A percentile compares a stretch with the other conserved stretches of the same genome.
phyloP scores from a whole-genome alignment of 2,888 invertebrate species.

The Amblyteles armatorius region DNA sequence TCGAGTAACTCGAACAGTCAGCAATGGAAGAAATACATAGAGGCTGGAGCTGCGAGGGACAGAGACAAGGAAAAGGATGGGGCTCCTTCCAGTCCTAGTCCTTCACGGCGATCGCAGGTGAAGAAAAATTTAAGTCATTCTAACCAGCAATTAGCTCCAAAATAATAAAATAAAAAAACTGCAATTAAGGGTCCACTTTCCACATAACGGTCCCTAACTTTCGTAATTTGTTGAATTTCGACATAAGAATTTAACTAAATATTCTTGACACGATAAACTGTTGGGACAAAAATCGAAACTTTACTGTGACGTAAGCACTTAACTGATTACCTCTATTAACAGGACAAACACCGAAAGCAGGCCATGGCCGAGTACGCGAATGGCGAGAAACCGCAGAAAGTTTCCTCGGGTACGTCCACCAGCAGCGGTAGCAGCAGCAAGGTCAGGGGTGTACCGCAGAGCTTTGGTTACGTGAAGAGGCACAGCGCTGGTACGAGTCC shows the following conservation, averaged over 20 bases:
- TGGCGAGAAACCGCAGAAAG: conserved; percentile 82
- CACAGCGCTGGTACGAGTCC: conserved; percentile 86
- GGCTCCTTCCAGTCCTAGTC: conserved; percentile 83
- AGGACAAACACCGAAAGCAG: conserved; percentile 83
- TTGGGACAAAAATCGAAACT: too few species aligned
- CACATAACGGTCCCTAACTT: too few species aligned
- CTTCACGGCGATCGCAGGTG: conserved; percentile 82
- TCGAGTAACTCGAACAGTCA: conserved; percentile 82
- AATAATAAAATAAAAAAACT: background rate
- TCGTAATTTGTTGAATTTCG: too few species aligned
- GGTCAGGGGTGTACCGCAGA: conserved; percentile 91
- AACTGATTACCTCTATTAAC: conserved; percentile 18
- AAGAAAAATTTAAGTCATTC: conserved; percentile 41
- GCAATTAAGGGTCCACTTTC: background rate
- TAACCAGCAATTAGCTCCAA: background rate
- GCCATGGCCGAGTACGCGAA: conserved; percentile 82
- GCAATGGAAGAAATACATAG: conserved; percentile 85
- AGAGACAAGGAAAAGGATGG: conserved; percentile 82
- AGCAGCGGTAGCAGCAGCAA: conserved; percentile 87
- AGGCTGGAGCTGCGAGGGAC: conserved; percentile 83
- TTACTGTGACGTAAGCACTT: background rate
- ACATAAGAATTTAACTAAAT: too few species aligned
- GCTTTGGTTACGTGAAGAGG: conserved; percentile 94
- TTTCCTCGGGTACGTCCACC: conserved; percentile 81
- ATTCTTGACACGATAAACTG: too few species aligned